Conservation (phyloP, 2,888 invertebrate genomes). For the Chalcosyrphus nemorum region DNA sequence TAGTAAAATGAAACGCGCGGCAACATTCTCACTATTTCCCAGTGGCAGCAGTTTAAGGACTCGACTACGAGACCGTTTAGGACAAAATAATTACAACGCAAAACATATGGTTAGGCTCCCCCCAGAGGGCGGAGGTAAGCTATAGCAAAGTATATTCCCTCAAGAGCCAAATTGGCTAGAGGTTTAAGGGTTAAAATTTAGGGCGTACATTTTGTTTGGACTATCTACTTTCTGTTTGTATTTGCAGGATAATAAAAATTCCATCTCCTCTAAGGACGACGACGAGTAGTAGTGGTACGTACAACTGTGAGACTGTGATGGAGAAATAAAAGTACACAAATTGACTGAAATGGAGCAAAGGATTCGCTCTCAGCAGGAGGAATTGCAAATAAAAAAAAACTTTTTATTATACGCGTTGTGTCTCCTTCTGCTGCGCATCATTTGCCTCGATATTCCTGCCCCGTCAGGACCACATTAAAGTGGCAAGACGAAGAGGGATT, state of each 20-base stretch:
- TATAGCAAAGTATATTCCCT: background rate
- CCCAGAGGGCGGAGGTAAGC: background rate
- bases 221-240: slow-evolving; percentile 19
- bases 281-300: background rate
- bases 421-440: slow-evolving; percentile 32
- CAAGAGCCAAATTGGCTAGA: slow-evolving; percentile 55
- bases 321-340: slow-evolving; percentile 63
- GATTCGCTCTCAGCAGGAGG: slow-evolving; percentile 42
- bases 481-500: slow-evolving; percentile 17
- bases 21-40: slow-evolving; percentile 17
- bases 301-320: slow-evolving; percentile 45
- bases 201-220: slow-evolving; percentile 37
- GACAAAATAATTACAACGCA: slow-evolving; percentile 41
- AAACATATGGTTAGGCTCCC: slow-evolving; percentile 10
- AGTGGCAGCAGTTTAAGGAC: slow-evolving; percentile 20
- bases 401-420: slow-evolving; percentile 39
- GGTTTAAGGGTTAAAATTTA: slow-evolving; percentile 54
- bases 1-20: slow-evolving; percentile 43
- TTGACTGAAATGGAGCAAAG: slow-evolving; percentile 54
- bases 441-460: slow-evolving; percentile 50
- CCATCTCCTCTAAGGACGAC: slow-evolving; percentile 19
- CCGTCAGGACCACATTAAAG: background rate
- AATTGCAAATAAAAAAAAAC: slow-evolving; percentile 39
- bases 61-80: slow-evolving; percentile 31
- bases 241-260: slow-evolving; percentile 42